A percentile compares a stretch with the other conserved stretches of the same genome.
phyloP scores from a whole-genome alignment of 2,113 vertebrate species.

The Pedionomus torquatus region DNA sequence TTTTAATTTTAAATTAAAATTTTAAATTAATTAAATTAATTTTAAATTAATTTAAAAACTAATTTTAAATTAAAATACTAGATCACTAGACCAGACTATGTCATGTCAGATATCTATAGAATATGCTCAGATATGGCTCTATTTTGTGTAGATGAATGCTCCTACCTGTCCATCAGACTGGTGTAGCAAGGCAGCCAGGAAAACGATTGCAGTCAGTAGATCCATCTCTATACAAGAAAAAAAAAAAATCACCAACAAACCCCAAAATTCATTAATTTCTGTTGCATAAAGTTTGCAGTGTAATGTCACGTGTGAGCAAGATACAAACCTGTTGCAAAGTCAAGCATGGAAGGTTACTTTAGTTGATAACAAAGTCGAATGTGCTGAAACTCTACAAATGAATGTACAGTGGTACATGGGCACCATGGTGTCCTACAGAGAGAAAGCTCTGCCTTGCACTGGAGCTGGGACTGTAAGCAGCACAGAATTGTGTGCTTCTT shows the following conservation, averaged over 20 bases:
- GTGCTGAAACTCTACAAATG: not conserved
- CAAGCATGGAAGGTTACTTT: not conserved
- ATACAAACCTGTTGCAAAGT: not conserved
- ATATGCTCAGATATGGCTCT: not conserved
- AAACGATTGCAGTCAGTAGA: not conserved
- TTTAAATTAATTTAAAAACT: too few species aligned
- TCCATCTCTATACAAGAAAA: slow-evolving; percentile 13
- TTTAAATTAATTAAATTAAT: too few species aligned
- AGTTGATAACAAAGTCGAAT: not conserved
- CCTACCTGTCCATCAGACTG: slow-evolving; percentile 32
- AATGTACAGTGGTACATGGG: not conserved
- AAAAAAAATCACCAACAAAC: not conserved
- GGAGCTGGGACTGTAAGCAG: not conserved
- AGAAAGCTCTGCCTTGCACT: not conserved
- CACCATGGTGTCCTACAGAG: not conserved
- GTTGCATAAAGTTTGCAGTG: not conserved
- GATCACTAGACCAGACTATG: not conserved
- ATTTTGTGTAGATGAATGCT: not conserved
- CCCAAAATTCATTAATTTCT: not conserved
- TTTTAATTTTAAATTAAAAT: not conserved
- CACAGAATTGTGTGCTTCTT: not conserved
- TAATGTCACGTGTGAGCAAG: not conserved
- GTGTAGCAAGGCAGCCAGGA: slow-evolving; percentile 24
- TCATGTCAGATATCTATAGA: not conserved
- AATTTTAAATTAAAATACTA: too few species aligned